Conservation (phyloP, 2,797 vertebrate genomes). For the Yasuhikotakia modesta region DNA sequence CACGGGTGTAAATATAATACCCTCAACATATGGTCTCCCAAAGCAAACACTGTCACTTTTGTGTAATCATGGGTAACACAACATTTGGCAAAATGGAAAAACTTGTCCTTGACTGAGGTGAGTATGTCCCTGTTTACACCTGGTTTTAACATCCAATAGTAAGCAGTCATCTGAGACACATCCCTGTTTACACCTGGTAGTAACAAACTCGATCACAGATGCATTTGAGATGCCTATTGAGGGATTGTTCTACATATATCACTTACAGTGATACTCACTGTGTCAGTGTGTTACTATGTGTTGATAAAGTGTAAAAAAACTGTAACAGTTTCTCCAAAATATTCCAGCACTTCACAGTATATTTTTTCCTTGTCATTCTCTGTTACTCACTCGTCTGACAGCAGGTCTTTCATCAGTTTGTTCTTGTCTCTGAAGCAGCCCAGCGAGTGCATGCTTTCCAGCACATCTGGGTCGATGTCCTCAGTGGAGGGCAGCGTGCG, state of each 20-base stretch:
- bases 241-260: not conserved
- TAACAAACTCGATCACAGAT: not conserved
- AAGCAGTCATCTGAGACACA: not conserved
- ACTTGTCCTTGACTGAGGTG: conserved; percentile 1
- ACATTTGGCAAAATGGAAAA: not conserved
- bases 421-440: conserved; percentile 98
- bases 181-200: conserved; percentile 3
- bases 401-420: conserved; percentile 95
- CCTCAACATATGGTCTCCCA: conserved; percentile 20
- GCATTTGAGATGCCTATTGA: not conserved
- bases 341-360: not conserved
- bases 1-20: conserved; percentile 28
- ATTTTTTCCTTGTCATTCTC: not conserved
- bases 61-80: conserved; percentile 8
- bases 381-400: conserved; percentile 90
- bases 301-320: not conserved
- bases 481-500: conserved; percentile 87
- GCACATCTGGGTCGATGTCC: conserved; percentile 95
- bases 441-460: conserved; percentile 98
- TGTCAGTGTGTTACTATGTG: not conserved
- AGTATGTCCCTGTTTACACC: not conserved
- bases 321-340: no score
- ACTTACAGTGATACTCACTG: not conserved
- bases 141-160: not conserved
- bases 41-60: conserved; percentile 38